phyloP scores from a whole-genome alignment of 2,113 vertebrate species.

The Sialia sialis region DNA sequence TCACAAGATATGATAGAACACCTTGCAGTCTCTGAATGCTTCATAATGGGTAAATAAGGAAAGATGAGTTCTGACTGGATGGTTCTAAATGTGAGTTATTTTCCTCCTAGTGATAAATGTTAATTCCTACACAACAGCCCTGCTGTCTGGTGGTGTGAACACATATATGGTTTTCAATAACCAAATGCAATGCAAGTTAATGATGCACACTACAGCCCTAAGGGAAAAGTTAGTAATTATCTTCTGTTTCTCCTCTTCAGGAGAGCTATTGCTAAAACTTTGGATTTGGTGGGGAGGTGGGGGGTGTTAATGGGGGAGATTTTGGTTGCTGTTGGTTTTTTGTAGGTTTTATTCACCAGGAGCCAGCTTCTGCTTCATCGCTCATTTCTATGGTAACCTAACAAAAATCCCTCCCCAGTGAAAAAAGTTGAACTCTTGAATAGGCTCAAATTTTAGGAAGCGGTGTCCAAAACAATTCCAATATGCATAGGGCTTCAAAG shows the following conservation, averaged over 20 bases:
- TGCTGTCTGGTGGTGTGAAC: neutral
- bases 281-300: neutral
- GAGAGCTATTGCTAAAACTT: neutral
- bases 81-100: neutral
- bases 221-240: neutral
- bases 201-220: neutral
- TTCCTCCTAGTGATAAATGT: neutral
- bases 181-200: neutral
- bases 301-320: neutral
- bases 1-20: neutral
- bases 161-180: neutral
- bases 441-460: neutral
- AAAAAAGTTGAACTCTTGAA: neutral
- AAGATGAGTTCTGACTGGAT: neutral
- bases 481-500: neutral
- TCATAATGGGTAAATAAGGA: neutral
- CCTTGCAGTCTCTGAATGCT: neutral
- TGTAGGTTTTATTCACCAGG: neutral
- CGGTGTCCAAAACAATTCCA: neutral
- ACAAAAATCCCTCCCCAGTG: neutral
- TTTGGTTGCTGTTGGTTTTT: neutral
- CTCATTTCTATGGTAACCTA: neutral
- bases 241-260: neutral
- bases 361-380: neutral
- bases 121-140: neutral